Evolutionary conservation across 2,888 invertebrate genomes (phyloP), one percentile per base, ranked within the genome.

Genomic region (Kryphioiulus occultus): DNA sequence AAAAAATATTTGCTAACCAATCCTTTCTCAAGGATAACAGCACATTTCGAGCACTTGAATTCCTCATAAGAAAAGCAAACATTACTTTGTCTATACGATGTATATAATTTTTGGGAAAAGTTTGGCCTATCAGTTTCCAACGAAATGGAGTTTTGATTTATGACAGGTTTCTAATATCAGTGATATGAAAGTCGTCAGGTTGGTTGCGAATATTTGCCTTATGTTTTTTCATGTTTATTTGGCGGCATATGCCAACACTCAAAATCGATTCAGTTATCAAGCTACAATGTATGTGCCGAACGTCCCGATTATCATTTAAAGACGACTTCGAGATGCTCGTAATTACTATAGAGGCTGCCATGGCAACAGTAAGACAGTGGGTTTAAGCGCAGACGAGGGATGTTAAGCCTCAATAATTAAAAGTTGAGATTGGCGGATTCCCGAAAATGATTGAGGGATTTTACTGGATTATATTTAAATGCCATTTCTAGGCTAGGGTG

Each of bases 381-480:
- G 30, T 78, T 78, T 78, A 78, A 15, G 15, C 2, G 30, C 10
- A 30, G 78, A 30, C 68, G 78, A 78, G 26, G 2, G 10, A 12
- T 78, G 78, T 78, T 78, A 78, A 78, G 78, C 78, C 78, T 30
- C 78, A 30, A 30, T 78, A 78, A 78, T 78, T 78, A 78, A 78
- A 78, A 78, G 78, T 78, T 78, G 78, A 78, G 78, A 78, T 78
- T 17, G 78, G 30, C 26, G 30, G 12, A 78, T 26, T 26, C 78
- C 78, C 26, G 78, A 78, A 78, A 78, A 78, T 78, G 78, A 78
- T 78, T 78, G 78, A 78, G 78, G 78, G 78, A 78, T 78, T 78
- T 78, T 78, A 78, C 30, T 30, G 78, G 78, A 78, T 78, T 78
- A 78, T 12, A 78, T 78, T 78, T 78, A 78, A 15, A 30, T 78